phyloP scores from a whole-genome alignment of 2,888 invertebrate genomes.

The Pristionchus mayeri region DNA sequence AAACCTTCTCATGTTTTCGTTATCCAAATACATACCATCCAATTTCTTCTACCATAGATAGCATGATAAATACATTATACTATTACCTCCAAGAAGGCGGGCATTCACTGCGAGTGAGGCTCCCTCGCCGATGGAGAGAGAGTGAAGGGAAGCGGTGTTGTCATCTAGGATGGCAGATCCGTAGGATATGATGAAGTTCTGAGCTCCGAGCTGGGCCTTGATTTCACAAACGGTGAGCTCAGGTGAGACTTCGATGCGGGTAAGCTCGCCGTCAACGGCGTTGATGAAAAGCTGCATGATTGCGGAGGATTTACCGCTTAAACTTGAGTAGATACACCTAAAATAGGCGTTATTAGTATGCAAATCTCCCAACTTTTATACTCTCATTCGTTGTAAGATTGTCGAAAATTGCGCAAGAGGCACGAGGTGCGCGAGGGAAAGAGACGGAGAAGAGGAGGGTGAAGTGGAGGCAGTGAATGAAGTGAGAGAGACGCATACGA shows the following conservation, averaged over 20 bases:
- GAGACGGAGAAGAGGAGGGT: too few relatives aligned
- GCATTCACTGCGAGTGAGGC: constrained; percentile 70
- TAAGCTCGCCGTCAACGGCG: constrained; percentile 67
- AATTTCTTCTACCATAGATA: background rate
- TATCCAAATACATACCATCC: background rate
- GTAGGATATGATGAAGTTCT: constrained; percentile 61
- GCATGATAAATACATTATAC: background rate
- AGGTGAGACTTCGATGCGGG: constrained; percentile 67
- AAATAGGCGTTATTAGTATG: too few relatives aligned
- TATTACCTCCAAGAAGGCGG: constrained; percentile 74
- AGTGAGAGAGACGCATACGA: too few relatives aligned
- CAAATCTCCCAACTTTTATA: too few relatives aligned
- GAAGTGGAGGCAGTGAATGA: too few relatives aligned
- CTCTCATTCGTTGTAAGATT: too few relatives aligned
- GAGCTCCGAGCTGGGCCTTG: constrained; percentile 68
- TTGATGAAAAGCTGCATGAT: constrained; percentile 72
- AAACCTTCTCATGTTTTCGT: background rate
- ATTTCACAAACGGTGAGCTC: constrained; percentile 66
- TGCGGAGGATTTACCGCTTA: constrained; percentile 43
- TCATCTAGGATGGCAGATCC: constrained; percentile 68
- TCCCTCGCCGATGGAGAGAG: constrained; percentile 64
- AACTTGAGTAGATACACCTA: too few relatives aligned
- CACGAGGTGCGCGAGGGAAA: too few relatives aligned
- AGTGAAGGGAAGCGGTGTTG: constrained; percentile 62
- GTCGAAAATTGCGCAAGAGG: too few relatives aligned